Evolutionary conservation across 1,140 invertebrate genomes (phyloP), one percentile per base, ranked within the genome.

Genomic region (Subanguina moxae): DNA sequence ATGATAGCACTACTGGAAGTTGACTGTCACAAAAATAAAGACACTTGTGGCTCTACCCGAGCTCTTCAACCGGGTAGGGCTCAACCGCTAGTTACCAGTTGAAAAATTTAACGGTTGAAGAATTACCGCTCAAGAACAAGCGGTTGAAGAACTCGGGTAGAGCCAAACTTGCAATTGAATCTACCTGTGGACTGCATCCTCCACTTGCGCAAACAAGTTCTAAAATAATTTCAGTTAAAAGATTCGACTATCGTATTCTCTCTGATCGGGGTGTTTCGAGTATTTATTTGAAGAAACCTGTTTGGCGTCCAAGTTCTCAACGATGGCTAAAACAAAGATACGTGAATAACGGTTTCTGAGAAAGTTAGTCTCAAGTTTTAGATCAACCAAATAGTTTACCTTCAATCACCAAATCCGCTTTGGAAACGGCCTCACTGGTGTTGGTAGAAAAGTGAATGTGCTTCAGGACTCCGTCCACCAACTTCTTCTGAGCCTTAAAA

Each of bases 371-470:
- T 23, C 1, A 63, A 59, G 57, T 25, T 62, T n/a, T 17, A 30
- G n/a, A 38, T 23, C 38, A 63, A 65, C n/a, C 11, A 43, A n/a
- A n/a, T n/a, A n/a, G n/a, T n/a, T n/a, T 38, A 38, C 32, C 32
- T 66, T 83, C 82, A 57, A 83, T 82, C 27, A 83, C 74, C 38
- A 83, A 65, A 73, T 83, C 82, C 9, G 81, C 78, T 1, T 77
- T 76, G 42, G 77, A 76, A 3, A 84, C 83, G 59, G 84, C 80
- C 27, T 81, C 68, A 11, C 46, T 43, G 19, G 77, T 79, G 91
- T 91, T 13, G 89, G 84, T 11, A 1, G 72, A 91, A 90, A 42
- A 90, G 89, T 84, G 90, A 91, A 84, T 92, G 90, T 1, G 87
- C 82, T 42, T 91, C 79, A 84, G 91, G 89, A 82, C 61, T 27